A percentile compares a stretch with the other conserved stretches of the same genome.
These are phyloP conservation scores for Tenthredo livida DNA, from an alignment of 2,888 invertebrate species.

Conservation along the genomic window DNA sequence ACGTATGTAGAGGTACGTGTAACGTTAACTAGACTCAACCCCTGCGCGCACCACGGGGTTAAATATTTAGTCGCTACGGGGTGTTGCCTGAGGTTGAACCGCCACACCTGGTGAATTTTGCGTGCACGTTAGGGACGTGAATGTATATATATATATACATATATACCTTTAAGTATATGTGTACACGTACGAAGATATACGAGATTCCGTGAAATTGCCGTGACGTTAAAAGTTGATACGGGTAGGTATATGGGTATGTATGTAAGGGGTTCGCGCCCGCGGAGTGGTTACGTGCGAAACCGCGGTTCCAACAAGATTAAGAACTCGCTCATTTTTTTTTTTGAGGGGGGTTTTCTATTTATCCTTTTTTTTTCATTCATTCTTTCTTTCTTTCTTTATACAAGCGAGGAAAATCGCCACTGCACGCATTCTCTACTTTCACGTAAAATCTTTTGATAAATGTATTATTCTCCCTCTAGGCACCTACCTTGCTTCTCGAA, in stretches of 20 bases:
- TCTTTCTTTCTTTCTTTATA: neutral
- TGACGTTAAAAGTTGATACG: conserved; percentile 10
- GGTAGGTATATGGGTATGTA: too few relatives aligned
- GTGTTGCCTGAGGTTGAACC: conserved; percentile 8
- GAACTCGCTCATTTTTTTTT: neutral
- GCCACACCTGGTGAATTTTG: conserved; percentile 24
- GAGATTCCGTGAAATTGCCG: conserved; percentile 2
- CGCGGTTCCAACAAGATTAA: neutral
- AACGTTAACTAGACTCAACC: conserved; percentile 7
- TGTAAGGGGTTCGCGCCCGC: neutral
- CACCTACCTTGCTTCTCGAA: conserved; percentile 93
- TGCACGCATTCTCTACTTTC: too few relatives aligned
- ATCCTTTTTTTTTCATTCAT: neutral
- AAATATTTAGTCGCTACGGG: conserved; percentile 11
- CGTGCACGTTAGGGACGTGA: neutral
- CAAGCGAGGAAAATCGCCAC: neutral
- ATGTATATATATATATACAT: neutral
- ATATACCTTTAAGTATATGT: neutral
- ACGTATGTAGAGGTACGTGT: neutral
- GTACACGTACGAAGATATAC: neutral
- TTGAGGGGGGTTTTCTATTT: neutral
- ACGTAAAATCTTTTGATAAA: neutral
- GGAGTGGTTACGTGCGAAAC: conserved; percentile 19
- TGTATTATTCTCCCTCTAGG: too few relatives aligned
- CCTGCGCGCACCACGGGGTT: neutral